A percentile compares a stretch with the other conserved stretches of the same genome.
Conservation (phyloP, 2,888 invertebrate genomes). For the Asteroscopus sphinx region DNA sequence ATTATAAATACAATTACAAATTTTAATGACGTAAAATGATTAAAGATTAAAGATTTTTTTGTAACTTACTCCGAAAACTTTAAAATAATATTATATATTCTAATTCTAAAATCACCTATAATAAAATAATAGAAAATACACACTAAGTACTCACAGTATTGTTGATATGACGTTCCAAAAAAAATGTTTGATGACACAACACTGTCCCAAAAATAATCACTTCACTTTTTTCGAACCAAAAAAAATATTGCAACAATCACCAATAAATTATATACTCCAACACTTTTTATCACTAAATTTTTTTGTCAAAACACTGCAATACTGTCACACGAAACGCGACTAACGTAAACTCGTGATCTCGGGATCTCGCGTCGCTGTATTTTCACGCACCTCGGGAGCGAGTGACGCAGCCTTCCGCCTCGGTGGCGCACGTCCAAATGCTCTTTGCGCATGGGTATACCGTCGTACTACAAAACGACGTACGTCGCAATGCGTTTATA, state of each 20-base stretch:
- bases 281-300: conserved; percentile 49
- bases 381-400: conserved; percentile 13
- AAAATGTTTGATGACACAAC: conserved; percentile 39
- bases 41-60: no score
- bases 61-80: no score
- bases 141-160: conserved; percentile 41
- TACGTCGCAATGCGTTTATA: conserved; percentile 88
- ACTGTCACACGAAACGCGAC: conserved; percentile 27
- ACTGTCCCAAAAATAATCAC: conserved; percentile 44
- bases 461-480: conserved; percentile 75
- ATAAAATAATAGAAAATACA: conserved; percentile 1
- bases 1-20: not conserved
- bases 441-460: conserved; percentile 85
- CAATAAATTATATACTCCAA: conserved; percentile 15
- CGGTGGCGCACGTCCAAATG: conserved; percentile 72
- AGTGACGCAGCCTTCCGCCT: conserved; percentile 45
- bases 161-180: conserved; percentile 29
- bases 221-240: conserved; percentile 41
- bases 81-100: no score
- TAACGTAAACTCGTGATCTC: conserved; percentile 40
- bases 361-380: conserved; percentile 43
- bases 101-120: no score
- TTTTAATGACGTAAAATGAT: no score
- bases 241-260: conserved; percentile 17
- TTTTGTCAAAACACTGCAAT: conserved; percentile 38